Evolutionary conservation across 2,113 vertebrate genomes (phyloP).

Genomic region (Xenus cinereus): DNA sequence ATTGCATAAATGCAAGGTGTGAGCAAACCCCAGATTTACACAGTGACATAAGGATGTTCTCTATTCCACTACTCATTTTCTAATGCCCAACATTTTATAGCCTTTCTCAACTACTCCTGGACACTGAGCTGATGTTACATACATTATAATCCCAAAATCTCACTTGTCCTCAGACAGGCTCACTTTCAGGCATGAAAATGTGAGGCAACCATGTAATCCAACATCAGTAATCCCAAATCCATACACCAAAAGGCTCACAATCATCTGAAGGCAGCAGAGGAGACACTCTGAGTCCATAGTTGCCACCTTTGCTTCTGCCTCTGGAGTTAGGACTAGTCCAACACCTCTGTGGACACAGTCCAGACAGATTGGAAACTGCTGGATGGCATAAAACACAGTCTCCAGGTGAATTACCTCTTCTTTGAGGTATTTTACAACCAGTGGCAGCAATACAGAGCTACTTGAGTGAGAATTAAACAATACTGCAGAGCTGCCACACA

Average conservation of each 20-base stretch:
- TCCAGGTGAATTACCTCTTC: background rate
- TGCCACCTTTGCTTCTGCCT: background rate
- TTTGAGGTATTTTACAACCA: background rate
- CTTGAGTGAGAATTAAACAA: background rate
- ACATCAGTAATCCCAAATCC: background rate
- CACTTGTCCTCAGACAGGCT: background rate
- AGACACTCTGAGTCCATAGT: background rate
- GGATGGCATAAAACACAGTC: background rate
- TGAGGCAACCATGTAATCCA: background rate
- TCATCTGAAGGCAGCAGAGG: background rate
- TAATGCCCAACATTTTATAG: background rate
- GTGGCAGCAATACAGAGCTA: background rate
- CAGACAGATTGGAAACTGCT: background rate
- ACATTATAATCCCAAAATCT: background rate
- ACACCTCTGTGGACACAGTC: rapidly evolving
- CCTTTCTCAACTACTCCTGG: background rate
- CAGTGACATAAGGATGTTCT: no score
- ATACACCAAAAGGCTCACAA: background rate
- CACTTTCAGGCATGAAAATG: background rate
- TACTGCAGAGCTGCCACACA: background rate
- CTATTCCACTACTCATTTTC: background rate
- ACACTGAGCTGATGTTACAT: background rate
- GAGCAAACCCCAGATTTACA: background rate
- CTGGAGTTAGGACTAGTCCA: background rate
- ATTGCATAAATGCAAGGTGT: background rate